A percentile compares a stretch with the other conserved stretches of the same genome.
Evolutionary conservation across 2,888 invertebrate genomes (phyloP).

Genomic region (Agrenia bidenticulata): DNA sequence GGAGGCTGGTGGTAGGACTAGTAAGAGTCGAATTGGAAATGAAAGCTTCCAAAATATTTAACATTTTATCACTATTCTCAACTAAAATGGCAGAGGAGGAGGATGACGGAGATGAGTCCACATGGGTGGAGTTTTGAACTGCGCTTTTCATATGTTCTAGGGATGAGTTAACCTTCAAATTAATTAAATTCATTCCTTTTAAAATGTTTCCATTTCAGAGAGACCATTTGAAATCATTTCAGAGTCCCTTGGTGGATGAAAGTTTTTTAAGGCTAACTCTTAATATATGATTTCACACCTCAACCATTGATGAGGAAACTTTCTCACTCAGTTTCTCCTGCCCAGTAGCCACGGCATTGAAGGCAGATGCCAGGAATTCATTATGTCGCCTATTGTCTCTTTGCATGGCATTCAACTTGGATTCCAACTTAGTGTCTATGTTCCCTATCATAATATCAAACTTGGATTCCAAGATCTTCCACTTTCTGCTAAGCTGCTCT

Average conservation of each 20-base stretch:
- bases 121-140: not conserved
- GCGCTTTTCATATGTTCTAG: not conserved
- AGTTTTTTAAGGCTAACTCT: not conserved
- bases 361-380: conserved; percentile 40
- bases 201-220: no score
- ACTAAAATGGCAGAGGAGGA: conserved; percentile 2
- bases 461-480: conserved; percentile 49
- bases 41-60: conserved; percentile 14
- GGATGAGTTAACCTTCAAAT: conserved; percentile 13
- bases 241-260: not conserved
- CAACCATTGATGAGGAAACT: conserved; percentile 16
- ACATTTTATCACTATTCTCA: conserved; percentile 16
- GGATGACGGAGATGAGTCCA: not conserved
- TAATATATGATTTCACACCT: conserved; percentile 21
- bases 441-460: conserved; percentile 40
- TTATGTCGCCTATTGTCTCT: conserved; percentile 49
- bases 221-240: no score
- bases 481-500: conserved; percentile 47
- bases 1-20: not conserved
- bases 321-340: conserved; percentile 35
- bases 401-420: conserved; percentile 45
- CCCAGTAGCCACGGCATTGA: conserved; percentile 32
- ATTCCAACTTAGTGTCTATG: conserved; percentile 47
- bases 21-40: conserved; percentile 6
- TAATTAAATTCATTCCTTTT: no score